phyloP scores from a whole-genome alignment of 2,797 vertebrate species.

The Monodelphis domestica region DNA sequence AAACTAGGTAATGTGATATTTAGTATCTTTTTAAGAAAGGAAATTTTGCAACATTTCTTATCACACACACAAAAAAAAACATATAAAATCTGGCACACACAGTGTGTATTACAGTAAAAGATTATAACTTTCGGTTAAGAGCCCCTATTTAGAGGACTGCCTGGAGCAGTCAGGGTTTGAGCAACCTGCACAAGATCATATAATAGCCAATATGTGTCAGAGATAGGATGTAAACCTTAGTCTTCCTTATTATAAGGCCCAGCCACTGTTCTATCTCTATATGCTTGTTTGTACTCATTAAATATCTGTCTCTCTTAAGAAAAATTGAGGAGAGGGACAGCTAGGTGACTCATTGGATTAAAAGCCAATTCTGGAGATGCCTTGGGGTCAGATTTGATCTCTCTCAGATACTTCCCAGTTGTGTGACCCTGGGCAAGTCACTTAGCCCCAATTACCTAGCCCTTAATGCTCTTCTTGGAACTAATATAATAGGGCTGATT shows the following conservation, averaged over 20 bases:
- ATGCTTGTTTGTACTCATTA: background rate
- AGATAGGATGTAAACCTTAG: background rate
- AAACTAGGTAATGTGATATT: slow-evolving; percentile 49
- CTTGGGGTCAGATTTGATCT: no score
- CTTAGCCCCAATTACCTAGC: no score
- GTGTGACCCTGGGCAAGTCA: no score
- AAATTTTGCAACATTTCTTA: slow-evolving; percentile 69
- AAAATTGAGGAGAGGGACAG: no score
- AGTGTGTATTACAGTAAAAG: slow-evolving; percentile 69
- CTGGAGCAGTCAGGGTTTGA: no score
- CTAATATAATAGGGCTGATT: no score
- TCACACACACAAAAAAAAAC: slow-evolving; percentile 72
- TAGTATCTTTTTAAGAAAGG: slow-evolving; percentile 61
- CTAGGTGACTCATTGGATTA: no score
- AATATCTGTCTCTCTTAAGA: background rate
- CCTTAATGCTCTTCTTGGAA: no score
- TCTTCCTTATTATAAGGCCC: background rate
- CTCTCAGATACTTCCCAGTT: no score
- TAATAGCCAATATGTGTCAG: background rate
- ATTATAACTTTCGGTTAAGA: background rate
- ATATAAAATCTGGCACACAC: slow-evolving; percentile 74
- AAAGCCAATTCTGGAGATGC: no score
- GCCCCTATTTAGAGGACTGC: no score
- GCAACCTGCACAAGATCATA: no score
- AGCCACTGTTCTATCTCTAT: background rate